Evolutionary conservation across 92 coral and sea anemone species (phyloP).

Genomic region (Umimayanthus chanpuru): DNA sequence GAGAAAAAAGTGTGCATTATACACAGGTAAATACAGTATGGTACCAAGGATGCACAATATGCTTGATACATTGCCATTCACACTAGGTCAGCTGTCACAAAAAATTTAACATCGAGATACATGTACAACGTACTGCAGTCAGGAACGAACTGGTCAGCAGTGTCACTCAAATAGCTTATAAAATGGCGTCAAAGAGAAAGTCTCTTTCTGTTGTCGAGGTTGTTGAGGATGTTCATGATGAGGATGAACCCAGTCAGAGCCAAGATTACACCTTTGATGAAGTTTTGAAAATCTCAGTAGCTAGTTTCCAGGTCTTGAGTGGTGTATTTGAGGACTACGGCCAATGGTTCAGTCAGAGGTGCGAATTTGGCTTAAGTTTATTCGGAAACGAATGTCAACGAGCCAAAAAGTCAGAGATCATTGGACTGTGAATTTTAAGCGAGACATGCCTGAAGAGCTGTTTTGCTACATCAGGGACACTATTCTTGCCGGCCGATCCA

Average conservation of each 20-base stretch:
- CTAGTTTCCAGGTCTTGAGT: slow-evolving; percentile 45
- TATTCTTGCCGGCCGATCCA: slow-evolving; percentile 39
- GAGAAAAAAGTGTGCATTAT: too few species aligned
- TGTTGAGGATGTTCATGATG: background rate
- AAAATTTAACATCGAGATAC: too few species aligned
- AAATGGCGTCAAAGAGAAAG: background rate
- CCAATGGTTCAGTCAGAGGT: slow-evolving; percentile 56
- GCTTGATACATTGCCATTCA: too few species aligned
- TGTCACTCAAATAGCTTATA: too few species aligned
- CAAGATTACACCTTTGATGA: slow-evolving; percentile 22
- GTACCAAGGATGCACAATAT: too few species aligned
- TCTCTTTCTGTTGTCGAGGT: background rate
- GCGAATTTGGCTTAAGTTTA: slow-evolving; percentile 52
- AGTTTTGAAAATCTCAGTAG: slow-evolving; percentile 36
- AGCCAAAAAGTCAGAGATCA: slow-evolving; percentile 62
- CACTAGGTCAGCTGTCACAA: too few species aligned
- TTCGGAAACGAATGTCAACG: slow-evolving; percentile 56
- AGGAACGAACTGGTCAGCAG: too few species aligned
- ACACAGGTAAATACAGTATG: too few species aligned
- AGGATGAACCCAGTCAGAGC: background rate
- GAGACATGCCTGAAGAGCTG: slow-evolving; percentile 62
- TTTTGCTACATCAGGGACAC: slow-evolving; percentile 50
- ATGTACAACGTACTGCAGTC: too few species aligned
- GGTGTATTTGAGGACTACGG: slow-evolving; percentile 40
- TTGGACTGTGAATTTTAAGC: slow-evolving; percentile 67